Evolutionary conservation across 1,140 invertebrate genomes (phyloP).

Genomic region (Streblospio benedicti): DNA sequence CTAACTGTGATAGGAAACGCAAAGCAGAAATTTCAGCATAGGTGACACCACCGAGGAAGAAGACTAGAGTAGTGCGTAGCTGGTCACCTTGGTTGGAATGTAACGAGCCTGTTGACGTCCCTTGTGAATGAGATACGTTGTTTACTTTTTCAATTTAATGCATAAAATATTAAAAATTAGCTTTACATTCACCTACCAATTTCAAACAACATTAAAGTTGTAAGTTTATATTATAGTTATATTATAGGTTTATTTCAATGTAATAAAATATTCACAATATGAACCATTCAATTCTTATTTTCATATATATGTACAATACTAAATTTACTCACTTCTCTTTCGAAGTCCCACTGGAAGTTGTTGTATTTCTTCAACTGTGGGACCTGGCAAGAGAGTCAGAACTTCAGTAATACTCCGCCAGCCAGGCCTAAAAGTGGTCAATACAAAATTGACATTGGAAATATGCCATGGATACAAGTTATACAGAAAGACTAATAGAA

Average conservation of each 20-base stretch:
- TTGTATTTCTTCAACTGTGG: slow-evolving; percentile 53
- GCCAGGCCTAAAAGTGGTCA: too few relatives aligned
- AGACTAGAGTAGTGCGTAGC: slow-evolving; percentile 75
- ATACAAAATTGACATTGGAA: too few relatives aligned
- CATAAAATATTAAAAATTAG: not conserved
- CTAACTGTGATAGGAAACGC: slow-evolving; percentile 80
- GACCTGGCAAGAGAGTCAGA: slow-evolving; percentile 58
- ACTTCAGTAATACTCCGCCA: slow-evolving; percentile 66
- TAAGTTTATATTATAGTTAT: not conserved
- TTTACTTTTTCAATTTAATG: not conserved
- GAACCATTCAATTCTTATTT: not conserved
- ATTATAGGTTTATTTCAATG: not conserved
- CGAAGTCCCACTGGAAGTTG: slow-evolving; percentile 46
- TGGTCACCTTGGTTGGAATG: slow-evolving; percentile 45
- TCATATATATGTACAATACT: not conserved
- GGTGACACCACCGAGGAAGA: slow-evolving; percentile 92
- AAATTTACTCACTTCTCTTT: slow-evolving; percentile 34
- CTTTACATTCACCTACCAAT: not conserved
- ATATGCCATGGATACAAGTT: too few relatives aligned
- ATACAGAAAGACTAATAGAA: too few relatives aligned
- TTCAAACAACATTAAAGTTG: not conserved
- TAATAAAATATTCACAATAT: not conserved
- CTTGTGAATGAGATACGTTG: slow-evolving; percentile 23
- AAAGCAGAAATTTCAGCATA: slow-evolving; percentile 89
- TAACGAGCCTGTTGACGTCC: slow-evolving; percentile 42